Evolutionary conservation across 2,797 vertebrate species (phyloP).

Genomic region (Neomorphus geoffroyi): DNA sequence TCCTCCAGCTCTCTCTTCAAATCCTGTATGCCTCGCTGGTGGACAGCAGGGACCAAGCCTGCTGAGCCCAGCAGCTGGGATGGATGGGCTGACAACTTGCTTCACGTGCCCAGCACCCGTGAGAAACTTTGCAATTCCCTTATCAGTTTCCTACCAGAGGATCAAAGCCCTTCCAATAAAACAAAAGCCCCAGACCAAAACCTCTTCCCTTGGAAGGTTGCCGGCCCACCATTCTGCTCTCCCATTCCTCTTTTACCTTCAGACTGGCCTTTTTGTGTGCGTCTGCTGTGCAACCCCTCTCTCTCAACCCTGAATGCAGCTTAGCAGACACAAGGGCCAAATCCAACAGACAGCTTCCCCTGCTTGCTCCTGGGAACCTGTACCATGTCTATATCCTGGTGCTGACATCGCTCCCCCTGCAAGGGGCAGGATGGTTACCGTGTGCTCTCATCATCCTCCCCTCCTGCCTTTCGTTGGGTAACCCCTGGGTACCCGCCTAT

Average conservation of each 20-base stretch:
- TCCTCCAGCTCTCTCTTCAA: neutral
- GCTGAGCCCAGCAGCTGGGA: neutral
- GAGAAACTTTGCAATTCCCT: neutral
- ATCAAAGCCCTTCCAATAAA: neutral
- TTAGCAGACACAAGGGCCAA: neutral
- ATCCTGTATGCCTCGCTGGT: neutral
- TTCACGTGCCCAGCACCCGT: accelerated
- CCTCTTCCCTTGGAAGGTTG: neutral
- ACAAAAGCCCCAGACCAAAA: neutral
- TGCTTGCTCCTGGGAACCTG: neutral
- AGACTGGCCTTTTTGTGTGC: neutral
- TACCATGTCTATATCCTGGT: neutral
- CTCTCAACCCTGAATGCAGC: neutral
- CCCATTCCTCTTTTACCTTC: neutral
- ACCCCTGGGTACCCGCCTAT: neutral
- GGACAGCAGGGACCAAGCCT: neutral
- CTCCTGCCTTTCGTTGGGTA: neutral
- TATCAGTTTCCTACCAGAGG: neutral
- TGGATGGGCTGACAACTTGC: neutral
- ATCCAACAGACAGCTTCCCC: neutral
- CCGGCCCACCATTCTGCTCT: neutral
- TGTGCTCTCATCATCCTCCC: neutral
- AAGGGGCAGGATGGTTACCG: accelerated
- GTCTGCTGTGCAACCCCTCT: neutral
- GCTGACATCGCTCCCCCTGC: accelerated